These are phyloP conservation scores for Pollachius pollachius DNA, from an alignment of 2,113 vertebrate species.

Conservation along the genomic window DNA sequence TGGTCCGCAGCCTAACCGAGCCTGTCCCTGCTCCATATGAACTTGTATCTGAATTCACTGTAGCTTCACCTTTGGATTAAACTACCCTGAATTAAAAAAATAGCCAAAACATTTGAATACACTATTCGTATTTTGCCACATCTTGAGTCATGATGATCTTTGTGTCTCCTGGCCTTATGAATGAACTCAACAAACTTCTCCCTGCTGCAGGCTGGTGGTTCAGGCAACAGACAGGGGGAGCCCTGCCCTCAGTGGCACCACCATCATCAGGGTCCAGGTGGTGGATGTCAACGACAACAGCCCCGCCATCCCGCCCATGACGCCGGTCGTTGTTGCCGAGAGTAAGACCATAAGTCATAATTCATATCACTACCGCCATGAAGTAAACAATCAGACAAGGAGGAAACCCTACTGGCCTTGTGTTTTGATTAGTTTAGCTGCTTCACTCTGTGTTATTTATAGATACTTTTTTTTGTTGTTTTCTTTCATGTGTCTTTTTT, in stretches of 20 bases:
- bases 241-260: conserved; percentile 77
- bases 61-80: neutral
- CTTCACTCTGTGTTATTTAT: too few relatives aligned
- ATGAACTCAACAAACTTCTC: neutral
- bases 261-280: conserved; percentile 79
- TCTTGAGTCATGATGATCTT: neutral
- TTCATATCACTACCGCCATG: too few relatives aligned
- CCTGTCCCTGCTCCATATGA: too few relatives aligned
- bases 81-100: too few relatives aligned
- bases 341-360: conserved; percentile 71
- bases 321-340: conserved; percentile 80
- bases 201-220: conserved; percentile 79
- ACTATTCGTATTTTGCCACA: neutral
- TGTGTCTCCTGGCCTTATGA: neutral
- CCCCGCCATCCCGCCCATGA: conserved; percentile 76
- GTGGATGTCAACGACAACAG: conserved; percentile 88
- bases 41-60: too few relatives aligned
- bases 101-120: neutral
- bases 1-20: too few relatives aligned
- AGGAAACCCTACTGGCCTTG: too few relatives aligned
- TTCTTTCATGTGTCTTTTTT: too few relatives aligned
- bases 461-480: too few relatives aligned
- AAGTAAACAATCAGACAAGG: too few relatives aligned
- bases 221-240: conserved; percentile 84
- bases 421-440: too few relatives aligned